Percentiles rank a stretch among this genome's conserved stretches.
Conservation (phyloP, 2,888 invertebrate species). For the Euzophera pinguis region DNA sequence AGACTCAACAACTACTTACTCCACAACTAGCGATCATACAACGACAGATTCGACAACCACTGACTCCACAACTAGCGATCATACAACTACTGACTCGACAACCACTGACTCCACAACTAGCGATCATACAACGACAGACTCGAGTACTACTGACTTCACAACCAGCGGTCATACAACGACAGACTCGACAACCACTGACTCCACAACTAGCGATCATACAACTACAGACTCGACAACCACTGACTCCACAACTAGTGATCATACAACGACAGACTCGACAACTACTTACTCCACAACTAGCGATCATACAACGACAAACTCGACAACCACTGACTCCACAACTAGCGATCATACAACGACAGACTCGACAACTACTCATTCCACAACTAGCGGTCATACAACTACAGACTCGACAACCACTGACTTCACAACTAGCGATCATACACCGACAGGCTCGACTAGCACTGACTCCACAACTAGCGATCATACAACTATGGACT, state of each 20-base stretch:
- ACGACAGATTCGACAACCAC: neutral
- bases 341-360: conserved; percentile 7
- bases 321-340: neutral
- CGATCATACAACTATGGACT: neutral
- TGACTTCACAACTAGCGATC: conserved; percentile 7
- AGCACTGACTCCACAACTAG: neutral
- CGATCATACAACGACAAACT: conserved; percentile 1
- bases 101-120: conserved; percentile 1
- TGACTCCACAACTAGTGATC: conserved; percentile 4
- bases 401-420: neutral
- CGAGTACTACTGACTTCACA: neutral
- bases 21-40: conserved; percentile 11
- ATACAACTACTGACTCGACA: conserved; percentile 4
- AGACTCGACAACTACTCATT: conserved; percentile 1
- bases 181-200: neutral
- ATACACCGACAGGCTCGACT: neutral
- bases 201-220: conserved; percentile 10
- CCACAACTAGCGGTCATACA: conserved; percentile 6
- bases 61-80: conserved; percentile 9
- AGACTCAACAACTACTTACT: neutral
- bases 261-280: conserved; percentile 3
- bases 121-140: conserved; percentile 8
- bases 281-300: conserved; percentile 3
- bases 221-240: conserved; percentile 2
- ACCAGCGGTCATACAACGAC: conserved; percentile 5